Conservation (phyloP, 2,113 vertebrate species). For the Bujurquina vittata region DNA sequence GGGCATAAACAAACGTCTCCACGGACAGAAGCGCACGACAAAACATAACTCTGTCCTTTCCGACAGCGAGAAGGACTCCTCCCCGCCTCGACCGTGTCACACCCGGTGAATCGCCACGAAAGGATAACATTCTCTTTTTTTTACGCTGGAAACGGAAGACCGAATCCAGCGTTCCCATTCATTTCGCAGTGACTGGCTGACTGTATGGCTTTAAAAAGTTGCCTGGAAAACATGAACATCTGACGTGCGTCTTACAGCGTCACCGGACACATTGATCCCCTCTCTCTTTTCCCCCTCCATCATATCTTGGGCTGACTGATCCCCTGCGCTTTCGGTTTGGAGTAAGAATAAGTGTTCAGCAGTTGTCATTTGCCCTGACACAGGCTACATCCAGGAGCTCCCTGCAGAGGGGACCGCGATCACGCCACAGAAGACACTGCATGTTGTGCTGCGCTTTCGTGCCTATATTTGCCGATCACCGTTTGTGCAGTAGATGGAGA, state of each 20-base stretch:
- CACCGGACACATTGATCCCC: conserved; percentile 61
- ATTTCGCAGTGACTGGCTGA: conserved; percentile 23
- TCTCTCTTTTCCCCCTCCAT: conserved; percentile 42
- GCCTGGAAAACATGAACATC: conserved; percentile 73
- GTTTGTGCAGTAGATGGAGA: conserved; percentile 39
- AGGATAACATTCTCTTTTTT: conserved; percentile 49
- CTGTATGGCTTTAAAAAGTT: conserved; percentile 78
- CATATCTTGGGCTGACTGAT: conserved; percentile 58
- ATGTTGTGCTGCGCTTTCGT: conserved; percentile 50
- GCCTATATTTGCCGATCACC: conserved; percentile 9
- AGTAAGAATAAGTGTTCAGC: conserved; percentile 61
- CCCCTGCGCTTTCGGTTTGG: conserved; percentile 61
- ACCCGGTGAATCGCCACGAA: conserved; percentile 47
- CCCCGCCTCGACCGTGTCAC: conserved; percentile 73
- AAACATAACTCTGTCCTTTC: conserved; percentile 50
- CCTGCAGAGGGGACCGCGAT: conserved; percentile 23
- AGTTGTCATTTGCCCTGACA: conserved; percentile 62
- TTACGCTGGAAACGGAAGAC: conserved; percentile 30
- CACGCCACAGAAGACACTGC: conserved; percentile 33
- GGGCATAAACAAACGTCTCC: conserved; percentile 70
- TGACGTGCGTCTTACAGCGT: conserved; percentile 72
- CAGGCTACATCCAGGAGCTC: conserved; percentile 49
- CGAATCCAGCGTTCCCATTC: conserved; percentile 1
- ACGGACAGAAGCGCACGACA: conserved; percentile 64
- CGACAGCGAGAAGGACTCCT: conserved; percentile 70